Evolutionary conservation across 2,113 vertebrate genomes (phyloP).

Genomic region (Gymnobelideus leadbeateri): DNA sequence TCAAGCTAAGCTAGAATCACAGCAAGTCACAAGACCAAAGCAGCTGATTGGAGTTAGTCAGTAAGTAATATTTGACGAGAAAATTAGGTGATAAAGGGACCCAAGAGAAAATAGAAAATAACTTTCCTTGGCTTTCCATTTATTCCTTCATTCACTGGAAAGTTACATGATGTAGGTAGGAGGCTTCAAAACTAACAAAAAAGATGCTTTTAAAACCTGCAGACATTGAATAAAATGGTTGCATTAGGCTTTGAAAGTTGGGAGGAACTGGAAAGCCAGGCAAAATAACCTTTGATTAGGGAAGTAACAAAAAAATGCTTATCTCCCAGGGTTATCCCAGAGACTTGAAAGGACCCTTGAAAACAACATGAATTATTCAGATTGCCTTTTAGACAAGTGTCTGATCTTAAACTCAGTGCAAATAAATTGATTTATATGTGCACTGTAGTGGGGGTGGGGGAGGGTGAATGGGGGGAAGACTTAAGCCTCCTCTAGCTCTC

Average conservation of each 20-base stretch:
- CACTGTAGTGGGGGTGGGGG: background rate
- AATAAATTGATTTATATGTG: constrained; percentile 69
- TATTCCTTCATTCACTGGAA: constrained; percentile 77
- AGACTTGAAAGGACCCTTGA: constrained; percentile 79
- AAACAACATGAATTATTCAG: constrained; percentile 86
- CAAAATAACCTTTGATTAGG: constrained; percentile 82
- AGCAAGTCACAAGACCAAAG: constrained; percentile 70
- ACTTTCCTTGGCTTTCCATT: constrained; percentile 76
- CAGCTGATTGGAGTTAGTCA: constrained; percentile 77
- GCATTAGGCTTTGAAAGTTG: constrained; percentile 69
- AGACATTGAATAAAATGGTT: constrained; percentile 65
- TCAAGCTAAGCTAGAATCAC: constrained; percentile 70
- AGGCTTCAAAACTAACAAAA: constrained; percentile 67
- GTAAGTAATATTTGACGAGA: constrained; percentile 84
- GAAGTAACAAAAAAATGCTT: constrained; percentile 79
- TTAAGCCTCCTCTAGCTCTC: constrained; percentile 18
- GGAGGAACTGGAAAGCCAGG: constrained; percentile 76
- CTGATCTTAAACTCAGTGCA: constrained; percentile 61
- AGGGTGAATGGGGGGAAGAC: constrained; percentile 37
- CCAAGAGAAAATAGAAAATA: constrained; percentile 83
- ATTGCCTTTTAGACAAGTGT: constrained; percentile 69
- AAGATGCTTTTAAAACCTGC: constrained; percentile 62
- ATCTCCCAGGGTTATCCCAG: constrained; percentile 83
- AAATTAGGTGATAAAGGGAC: constrained; percentile 81
- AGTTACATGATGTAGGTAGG: constrained; percentile 64